A percentile compares a stretch with the other conserved stretches of the same genome.
Evolutionary conservation across 2,113 vertebrate species (phyloP).

Genomic region (Muntiacus reevesi): DNA sequence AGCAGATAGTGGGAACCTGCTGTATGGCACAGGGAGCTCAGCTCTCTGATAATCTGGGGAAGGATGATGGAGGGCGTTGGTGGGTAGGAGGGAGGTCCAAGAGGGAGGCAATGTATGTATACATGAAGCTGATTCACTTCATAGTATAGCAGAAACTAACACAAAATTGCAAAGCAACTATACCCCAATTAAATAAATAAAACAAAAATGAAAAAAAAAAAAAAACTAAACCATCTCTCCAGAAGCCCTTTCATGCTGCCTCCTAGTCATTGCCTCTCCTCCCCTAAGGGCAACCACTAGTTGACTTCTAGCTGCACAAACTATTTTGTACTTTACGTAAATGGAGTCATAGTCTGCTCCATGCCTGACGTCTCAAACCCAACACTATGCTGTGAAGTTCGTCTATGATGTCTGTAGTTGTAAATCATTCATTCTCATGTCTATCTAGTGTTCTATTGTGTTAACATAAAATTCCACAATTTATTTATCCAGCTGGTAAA

Average conservation of each 20-base stretch:
- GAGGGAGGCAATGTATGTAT: neutral
- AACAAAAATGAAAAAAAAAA: neutral
- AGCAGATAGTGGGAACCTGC: neutral
- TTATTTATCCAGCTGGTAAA: too few relatives aligned
- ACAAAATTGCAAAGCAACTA: neutral
- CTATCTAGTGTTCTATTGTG: neutral
- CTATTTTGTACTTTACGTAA: neutral
- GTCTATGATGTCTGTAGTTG: fast-evolving
- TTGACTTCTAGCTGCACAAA: neutral
- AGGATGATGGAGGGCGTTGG: neutral
- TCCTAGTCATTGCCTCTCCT: neutral
- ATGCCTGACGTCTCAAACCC: neutral
- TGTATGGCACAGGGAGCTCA: neutral
- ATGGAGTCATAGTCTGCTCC: neutral
- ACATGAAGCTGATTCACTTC: neutral
- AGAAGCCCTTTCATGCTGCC: neutral
- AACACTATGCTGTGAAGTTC: neutral
- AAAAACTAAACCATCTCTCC: neutral
- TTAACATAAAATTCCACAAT: neutral
- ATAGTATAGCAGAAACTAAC: neutral
- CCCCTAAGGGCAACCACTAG: neutral
- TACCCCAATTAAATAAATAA: neutral
- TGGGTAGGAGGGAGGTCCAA: neutral
- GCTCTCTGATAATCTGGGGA: neutral
- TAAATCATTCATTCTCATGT: neutral